Percentiles rank a stretch among this genome's conserved stretches.
Evolutionary conservation across 1,140 invertebrate species (phyloP).

Genomic region (Sitophilus oryzae): DNA sequence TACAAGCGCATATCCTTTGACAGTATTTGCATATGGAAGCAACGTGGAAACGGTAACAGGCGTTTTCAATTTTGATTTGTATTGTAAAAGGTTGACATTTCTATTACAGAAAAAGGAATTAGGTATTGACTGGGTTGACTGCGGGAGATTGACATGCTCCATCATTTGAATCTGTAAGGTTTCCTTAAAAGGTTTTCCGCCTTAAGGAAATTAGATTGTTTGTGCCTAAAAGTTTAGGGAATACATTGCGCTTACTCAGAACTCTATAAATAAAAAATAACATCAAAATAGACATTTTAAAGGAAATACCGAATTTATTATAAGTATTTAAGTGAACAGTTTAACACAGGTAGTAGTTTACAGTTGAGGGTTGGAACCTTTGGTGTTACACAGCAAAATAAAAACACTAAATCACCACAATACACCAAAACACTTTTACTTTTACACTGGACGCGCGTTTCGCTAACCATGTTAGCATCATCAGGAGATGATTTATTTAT

Average conservation of each 20-base stretch:
- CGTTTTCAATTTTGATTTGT: background rate
- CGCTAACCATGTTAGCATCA: no score
- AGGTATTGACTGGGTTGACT: background rate
- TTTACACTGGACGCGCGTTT: no score
- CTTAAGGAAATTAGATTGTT: constrained; percentile 3
- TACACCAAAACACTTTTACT: no score
- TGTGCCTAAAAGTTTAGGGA: constrained; percentile 1
- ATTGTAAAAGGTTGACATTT: background rate
- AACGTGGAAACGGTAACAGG: background rate
- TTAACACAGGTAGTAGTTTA: no score
- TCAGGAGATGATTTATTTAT: no score
- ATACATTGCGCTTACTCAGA: background rate
- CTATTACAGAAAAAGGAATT: background rate
- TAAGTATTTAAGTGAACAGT: no score
- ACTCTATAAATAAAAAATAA: background rate
- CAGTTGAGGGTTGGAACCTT: no score
- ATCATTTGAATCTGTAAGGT: constrained; percentile 6
- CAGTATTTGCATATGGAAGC: background rate
- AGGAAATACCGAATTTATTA: no score
- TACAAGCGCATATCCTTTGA: background rate
- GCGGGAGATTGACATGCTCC: background rate
- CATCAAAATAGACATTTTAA: background rate
- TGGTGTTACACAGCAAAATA: no score
- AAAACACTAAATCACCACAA: no score
- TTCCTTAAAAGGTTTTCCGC: constrained; percentile 7